A percentile compares a stretch with the other conserved stretches of the same genome.
These are phyloP conservation scores for Sinella curviseta DNA, from an alignment of 1,140 invertebrate species.

Conservation along the genomic window DNA sequence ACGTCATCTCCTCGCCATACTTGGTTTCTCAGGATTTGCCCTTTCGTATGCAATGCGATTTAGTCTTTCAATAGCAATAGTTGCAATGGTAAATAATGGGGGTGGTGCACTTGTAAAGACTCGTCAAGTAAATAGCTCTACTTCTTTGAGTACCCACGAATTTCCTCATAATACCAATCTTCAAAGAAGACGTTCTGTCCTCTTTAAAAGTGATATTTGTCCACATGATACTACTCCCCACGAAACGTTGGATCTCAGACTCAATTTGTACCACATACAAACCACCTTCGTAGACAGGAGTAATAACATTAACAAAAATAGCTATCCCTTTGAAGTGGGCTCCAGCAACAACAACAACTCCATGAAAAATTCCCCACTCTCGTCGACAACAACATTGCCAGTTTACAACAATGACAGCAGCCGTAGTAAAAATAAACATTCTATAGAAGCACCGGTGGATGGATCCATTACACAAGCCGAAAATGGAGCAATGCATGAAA, in stretches of 20 bases:
- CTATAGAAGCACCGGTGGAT: background rate
- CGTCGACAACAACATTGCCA: background rate
- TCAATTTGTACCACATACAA: background rate
- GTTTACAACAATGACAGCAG: background rate
- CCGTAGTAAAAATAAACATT: background rate
- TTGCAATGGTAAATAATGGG: slow-evolving; percentile 77
- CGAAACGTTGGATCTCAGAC: background rate
- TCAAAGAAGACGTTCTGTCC: background rate
- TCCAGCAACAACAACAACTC: background rate
- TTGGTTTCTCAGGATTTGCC: slow-evolving; percentile 79
- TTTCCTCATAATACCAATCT: background rate
- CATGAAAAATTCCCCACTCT: background rate
- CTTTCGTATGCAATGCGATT: slow-evolving; percentile 85
- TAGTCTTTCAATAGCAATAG: slow-evolving; percentile 82
- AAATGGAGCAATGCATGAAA: background rate
- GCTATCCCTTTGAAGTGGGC: background rate
- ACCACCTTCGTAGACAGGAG: background rate
- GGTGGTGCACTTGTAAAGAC: background rate
- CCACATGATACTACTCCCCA: background rate
- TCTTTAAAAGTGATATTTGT: slow-evolving; percentile 2
- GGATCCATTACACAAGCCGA: background rate
- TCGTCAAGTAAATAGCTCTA: background rate
- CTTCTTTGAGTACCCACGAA: too few species aligned
- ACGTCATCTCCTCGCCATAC: slow-evolving; percentile 69
- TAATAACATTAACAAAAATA: background rate